Evolutionary conservation across 2,888 invertebrate genomes (phyloP).

Genomic region (Hyalella azteca): DNA sequence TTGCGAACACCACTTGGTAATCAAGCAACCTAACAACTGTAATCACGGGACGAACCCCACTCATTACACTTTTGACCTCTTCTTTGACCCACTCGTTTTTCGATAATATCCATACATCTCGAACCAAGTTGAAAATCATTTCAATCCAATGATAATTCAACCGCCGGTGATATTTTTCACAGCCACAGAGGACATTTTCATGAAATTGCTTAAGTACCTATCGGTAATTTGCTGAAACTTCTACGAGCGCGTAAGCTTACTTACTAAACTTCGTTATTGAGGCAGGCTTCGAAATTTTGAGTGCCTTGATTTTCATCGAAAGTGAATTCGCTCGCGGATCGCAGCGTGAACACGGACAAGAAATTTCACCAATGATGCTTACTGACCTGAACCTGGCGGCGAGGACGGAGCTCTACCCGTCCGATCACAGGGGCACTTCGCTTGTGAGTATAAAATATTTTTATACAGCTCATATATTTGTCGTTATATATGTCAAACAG

Average conservation of each 20-base stretch:
- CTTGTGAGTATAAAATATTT: slow-evolving; percentile 58
- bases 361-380: slow-evolving; percentile 53
- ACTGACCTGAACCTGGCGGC: slow-evolving; percentile 57
- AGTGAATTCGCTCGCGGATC: not conserved
- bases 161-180: slow-evolving; percentile 33
- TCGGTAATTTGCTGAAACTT: slow-evolving; percentile 25
- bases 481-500: too few species aligned
- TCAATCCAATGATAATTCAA: slow-evolving; percentile 36
- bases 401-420: slow-evolving; percentile 56
- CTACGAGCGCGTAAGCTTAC: slow-evolving; percentile 27
- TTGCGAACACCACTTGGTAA: slow-evolving; percentile 33
- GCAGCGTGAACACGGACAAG: not conserved
- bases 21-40: slow-evolving; percentile 39
- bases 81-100: slow-evolving; percentile 39
- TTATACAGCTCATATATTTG: too few species aligned
- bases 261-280: slow-evolving; percentile 19
- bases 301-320: slow-evolving; percentile 20
- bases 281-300: slow-evolving; percentile 8
- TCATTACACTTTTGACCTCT: slow-evolving; percentile 35
- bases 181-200: slow-evolving; percentile 5
- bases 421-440: slow-evolving; percentile 53
- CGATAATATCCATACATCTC: slow-evolving; percentile 32
- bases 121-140: slow-evolving; percentile 27
- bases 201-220: slow-evolving; percentile 26
- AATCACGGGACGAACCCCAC: slow-evolving; percentile 32